Conservation (phyloP, 2,888 invertebrate genomes). For the Mythimna albipuncta region DNA sequence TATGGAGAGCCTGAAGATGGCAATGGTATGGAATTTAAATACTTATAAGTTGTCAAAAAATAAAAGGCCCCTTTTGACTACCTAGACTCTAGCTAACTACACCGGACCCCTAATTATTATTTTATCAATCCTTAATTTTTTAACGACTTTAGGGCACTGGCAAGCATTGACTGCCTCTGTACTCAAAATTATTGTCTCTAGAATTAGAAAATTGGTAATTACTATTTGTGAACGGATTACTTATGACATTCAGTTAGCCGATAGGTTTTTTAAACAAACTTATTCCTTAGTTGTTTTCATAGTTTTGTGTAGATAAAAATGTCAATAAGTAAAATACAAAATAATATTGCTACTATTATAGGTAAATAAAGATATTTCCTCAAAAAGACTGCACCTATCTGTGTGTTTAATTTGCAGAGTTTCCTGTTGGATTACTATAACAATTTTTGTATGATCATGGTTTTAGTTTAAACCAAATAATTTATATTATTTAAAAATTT, state of each 20-base stretch:
- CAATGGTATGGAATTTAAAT: too few relatives aligned
- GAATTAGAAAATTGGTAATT: not conserved
- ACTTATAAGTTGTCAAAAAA: too few relatives aligned
- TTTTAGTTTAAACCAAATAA: not conserved
- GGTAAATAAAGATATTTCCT: slow-evolving; percentile 41
- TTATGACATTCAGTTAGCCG: too few relatives aligned
- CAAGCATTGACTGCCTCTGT: not conserved
- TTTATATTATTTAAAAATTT: not conserved
- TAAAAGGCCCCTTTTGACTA: too few relatives aligned
- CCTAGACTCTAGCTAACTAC: too few relatives aligned
- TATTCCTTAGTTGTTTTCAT: not conserved
- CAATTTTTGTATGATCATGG: slow-evolving; percentile 14
- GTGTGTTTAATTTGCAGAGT: slow-evolving; percentile 17
- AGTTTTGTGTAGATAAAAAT: not conserved
- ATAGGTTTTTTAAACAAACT: not conserved
- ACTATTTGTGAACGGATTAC: not conserved
- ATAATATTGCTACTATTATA: not conserved
- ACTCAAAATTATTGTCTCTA: not conserved
- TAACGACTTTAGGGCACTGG: not conserved
- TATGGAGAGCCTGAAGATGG: too few relatives aligned
- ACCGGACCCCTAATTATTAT: too few relatives aligned
- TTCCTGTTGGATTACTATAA: slow-evolving; percentile 36
- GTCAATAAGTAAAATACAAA: not conserved
- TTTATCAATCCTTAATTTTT: too few relatives aligned
- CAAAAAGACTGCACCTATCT: slow-evolving; percentile 25